Base-by-base conservation (phyloP, 2,797 vertebrate genomes). In the Acanthurus tractus region DNA sequence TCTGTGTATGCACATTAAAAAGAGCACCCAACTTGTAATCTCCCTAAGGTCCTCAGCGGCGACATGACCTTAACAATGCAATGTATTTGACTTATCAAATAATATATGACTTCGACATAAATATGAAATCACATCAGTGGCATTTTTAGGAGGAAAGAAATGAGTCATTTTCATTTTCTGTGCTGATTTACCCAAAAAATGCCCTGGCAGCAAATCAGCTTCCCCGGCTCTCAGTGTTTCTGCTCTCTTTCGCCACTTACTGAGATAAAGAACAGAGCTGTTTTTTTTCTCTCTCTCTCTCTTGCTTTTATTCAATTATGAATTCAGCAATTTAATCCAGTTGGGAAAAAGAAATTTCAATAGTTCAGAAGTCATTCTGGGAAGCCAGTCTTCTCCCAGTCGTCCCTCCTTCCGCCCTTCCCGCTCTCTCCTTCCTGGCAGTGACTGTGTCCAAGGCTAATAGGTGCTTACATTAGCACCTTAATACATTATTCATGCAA, bases 11-110 rank as follows among this genome's bases (percentile, higher is more conserved):
- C 75, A 78, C 72, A 81, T 76, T 66, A 81, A 84, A 85, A 82
- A 29, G 5, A 50, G 23, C 13, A 29, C 25, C 55, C 25, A 40
- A 83, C 45, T 74, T 69, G 64, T 88, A 85, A 89, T 92, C 83
- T 91, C 74, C 74, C 72, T 15, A 2, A 34, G 71, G 82, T 83
- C 63, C 56, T 70, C 71, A 58, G 70, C 58, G 42, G 36, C 68
- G 81, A 87, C 44, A 42, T 77, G 86, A 88, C 86, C 86, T 87
- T 66, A 79, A 78, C 82, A 84, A 86, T 90, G 83, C 77, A 86
- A 91, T 89, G 89, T 88, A 88, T 89, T 87, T 87, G 79, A 89
- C 87, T 89, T 89, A 91, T 92, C 66, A 72, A 86, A 93, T 94
- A 88, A 84, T 79, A 80, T 73, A 79, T 86, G 80, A 82, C 74